phyloP scores from a whole-genome alignment of 2,797 vertebrate species.

The Gallinago stenura region DNA sequence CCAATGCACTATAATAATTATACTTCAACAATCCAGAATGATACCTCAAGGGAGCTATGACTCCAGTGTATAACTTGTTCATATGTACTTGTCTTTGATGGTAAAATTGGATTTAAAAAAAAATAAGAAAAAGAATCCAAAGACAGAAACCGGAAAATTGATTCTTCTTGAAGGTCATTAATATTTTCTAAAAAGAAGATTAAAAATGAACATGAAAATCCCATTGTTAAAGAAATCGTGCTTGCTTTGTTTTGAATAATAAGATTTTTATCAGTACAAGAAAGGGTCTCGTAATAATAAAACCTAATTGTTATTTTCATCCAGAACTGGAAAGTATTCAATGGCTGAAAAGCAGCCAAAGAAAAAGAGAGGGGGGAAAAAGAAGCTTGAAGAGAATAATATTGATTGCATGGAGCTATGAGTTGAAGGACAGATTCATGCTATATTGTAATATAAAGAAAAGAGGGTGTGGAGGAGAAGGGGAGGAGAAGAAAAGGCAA shows the following conservation, averaged over 20 bases:
- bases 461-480: background rate
- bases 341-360: background rate
- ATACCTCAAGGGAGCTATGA: slow-evolving; percentile 43
- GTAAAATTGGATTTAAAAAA: slow-evolving; percentile 9
- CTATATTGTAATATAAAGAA: background rate
- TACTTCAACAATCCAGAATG: slow-evolving; percentile 59
- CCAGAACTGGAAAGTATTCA: background rate
- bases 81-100: slow-evolving; percentile 48
- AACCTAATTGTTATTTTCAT: slow-evolving; percentile 22
- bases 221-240: slow-evolving; percentile 42
- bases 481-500: background rate
- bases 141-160: slow-evolving; percentile 2
- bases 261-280: slow-evolving; percentile 7
- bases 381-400: background rate
- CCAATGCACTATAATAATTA: background rate
- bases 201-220: slow-evolving; percentile 30
- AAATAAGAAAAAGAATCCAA: background rate
- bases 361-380: background rate
- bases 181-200: slow-evolving; percentile 39
- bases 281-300: background rate
- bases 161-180: slow-evolving; percentile 63
- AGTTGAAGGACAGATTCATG: background rate
- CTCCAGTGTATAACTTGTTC: slow-evolving; percentile 48
- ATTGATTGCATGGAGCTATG: background rate
- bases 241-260: slow-evolving; percentile 27